Percentiles rank a stretch among this genome's conserved stretches.
phyloP scores from a whole-genome alignment of 2,113 vertebrate species.

The Aplodontia rufa region DNA sequence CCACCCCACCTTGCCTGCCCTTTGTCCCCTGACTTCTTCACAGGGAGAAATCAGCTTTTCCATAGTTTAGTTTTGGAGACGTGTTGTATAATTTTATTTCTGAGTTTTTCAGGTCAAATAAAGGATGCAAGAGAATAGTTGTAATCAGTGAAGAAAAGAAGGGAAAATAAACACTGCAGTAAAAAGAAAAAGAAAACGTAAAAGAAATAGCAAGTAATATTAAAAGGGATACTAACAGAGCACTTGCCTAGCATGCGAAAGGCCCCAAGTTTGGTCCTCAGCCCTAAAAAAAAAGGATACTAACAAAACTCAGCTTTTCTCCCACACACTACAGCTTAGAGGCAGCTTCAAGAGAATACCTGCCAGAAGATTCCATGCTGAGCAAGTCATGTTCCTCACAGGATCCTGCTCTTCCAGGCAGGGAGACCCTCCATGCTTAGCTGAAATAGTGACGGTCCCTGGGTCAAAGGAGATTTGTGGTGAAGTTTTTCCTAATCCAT shows the following conservation, averaged over 20 bases:
- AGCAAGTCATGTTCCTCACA: accelerated
- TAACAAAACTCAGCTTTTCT: background rate
- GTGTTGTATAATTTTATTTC: background rate
- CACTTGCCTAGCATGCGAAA: too few relatives aligned
- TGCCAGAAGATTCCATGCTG: too few relatives aligned
- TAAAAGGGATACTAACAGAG: background rate
- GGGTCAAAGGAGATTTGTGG: background rate
- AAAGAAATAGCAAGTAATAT: background rate
- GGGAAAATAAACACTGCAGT: background rate
- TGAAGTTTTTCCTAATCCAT: background rate
- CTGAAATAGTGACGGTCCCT: background rate
- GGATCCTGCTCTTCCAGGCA: background rate
- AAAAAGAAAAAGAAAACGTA: background rate
- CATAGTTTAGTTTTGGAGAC: background rate
- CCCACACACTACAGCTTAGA: background rate
- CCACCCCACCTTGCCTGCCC: background rate
- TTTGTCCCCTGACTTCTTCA: background rate
- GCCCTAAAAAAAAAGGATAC: too few relatives aligned
- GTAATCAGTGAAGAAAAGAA: background rate
- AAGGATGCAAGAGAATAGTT: background rate
- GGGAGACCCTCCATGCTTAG: background rate
- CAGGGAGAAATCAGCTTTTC: background rate
- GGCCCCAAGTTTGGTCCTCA: too few relatives aligned
- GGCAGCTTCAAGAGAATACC: background rate
- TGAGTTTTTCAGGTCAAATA: background rate